Base-by-base conservation (phyloP, 2,888 invertebrate genomes). In the Coremacera marginata region DNA sequence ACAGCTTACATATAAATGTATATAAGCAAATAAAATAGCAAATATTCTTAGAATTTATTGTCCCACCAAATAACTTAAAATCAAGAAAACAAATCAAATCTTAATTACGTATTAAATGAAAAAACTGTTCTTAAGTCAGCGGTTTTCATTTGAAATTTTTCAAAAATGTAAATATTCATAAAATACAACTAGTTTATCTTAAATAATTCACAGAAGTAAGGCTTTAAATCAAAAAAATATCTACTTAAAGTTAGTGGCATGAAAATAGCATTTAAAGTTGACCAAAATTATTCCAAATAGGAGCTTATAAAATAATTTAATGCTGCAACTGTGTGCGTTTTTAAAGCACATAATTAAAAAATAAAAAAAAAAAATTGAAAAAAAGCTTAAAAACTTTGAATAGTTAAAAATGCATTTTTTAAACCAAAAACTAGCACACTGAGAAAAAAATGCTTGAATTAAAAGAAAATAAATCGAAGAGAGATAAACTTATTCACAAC, bases 301-400 rank as follows among this genome's bases (percentile, higher is more conserved):
- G 73, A 74, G 73, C 63, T 60, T 73, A 44, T 44, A 27, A 63
- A 62, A 74, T 74, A 49, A 51, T 72, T 74, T 63, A 49, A 27
- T 63, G 73, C 73, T 72, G 62, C 62, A 74, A 16, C 5, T 14
- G 68, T 68, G 68, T 37, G 37, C n/a, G 31, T 62, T 27, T 65
- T 31, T 22, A 9, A 68, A 5, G 22, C 52, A 68, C 44, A 27
- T 44, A 19, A 14, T 27, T 19, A n/a, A 49, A 70, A 72, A 22
- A 70, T 16, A 25, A 65, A 44, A 57, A 51, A 52, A 49, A 31
- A 31, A 73, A 62, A 73, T 25, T 57, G 62, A 67, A 76, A 78
- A 78, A 78, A 55, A 55, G 22, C 22, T 55, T 19, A 55, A 55
- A n/a, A 55, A 19, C 5, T n/a, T 55, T 55, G 11, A 19, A 19